Evolutionary conservation across 2,888 invertebrate genomes (phyloP).

Genomic region (Nomada hirtipes): DNA sequence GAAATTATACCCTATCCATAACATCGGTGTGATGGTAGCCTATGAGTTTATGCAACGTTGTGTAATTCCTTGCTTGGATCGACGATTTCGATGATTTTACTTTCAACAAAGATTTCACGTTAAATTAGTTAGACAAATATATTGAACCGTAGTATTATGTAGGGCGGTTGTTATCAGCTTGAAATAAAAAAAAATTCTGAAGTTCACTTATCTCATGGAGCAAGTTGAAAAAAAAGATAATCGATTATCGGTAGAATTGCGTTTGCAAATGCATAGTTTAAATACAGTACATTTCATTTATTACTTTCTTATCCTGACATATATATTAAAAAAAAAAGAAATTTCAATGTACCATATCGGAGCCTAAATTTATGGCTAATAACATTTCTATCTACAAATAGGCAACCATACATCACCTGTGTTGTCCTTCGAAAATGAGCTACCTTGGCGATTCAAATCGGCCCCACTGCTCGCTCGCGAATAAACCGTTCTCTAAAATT

Average conservation of each 20-base stretch:
- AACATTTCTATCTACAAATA: not conserved
- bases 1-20: conserved; percentile 14
- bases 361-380: not conserved
- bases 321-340: not conserved
- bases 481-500: conserved; percentile 23
- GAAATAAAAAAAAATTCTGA: too few species aligned
- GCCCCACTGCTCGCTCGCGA: not conserved
- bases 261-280: not conserved
- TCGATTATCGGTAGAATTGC: not conserved
- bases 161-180: too few species aligned
- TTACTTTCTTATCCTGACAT: not conserved
- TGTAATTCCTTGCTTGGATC: conserved; percentile 26
- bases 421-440: not conserved
- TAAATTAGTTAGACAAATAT: not conserved
- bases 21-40: conserved; percentile 1
- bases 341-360: not conserved
- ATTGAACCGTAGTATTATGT: not conserved
- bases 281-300: too few species aligned
- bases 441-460: conserved; percentile 17
- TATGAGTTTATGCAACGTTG: conserved; percentile 37
- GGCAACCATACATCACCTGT: not conserved
- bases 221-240: not conserved
- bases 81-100: conserved; percentile 44
- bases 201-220: not conserved
- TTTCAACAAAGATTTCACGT: conserved; percentile 28